A percentile compares a stretch with the other conserved stretches of the same genome.
These are phyloP conservation scores for Pandemis heparana DNA, from an alignment of 2,888 invertebrate species.

Conservation along the genomic window DNA sequence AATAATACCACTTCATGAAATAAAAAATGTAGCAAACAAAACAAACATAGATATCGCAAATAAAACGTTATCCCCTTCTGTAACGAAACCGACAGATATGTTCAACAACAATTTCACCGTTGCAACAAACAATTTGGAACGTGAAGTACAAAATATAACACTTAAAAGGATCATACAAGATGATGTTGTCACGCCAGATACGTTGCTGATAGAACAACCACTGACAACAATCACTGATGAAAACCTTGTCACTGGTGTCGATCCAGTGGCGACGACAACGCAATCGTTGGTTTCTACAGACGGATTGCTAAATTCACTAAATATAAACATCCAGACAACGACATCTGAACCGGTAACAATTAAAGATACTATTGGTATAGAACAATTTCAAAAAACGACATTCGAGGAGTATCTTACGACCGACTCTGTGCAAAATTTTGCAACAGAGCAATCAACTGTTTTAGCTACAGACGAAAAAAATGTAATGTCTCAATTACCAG, in stretches of 20 bases:
- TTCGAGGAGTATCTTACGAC: background rate
- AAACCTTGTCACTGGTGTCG: background rate
- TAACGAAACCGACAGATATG: background rate
- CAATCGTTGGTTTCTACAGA: background rate
- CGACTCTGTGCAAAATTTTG: background rate
- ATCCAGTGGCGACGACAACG: background rate
- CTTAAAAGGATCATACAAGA: background rate
- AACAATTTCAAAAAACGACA: background rate
- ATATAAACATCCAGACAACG: background rate
- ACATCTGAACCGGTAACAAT: background rate
- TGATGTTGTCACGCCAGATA: background rate
- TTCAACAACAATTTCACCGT: background rate
- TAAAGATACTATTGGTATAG: background rate
- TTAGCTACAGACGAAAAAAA: background rate
- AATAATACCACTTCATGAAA: background rate
- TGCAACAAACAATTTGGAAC: background rate
- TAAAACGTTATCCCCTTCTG: background rate
- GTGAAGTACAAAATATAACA: no score
- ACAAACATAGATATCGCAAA: background rate
- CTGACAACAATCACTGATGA: background rate
- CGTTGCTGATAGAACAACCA: background rate
- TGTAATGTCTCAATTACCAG: background rate
- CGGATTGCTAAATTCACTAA: background rate
- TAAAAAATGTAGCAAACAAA: slow-evolving; percentile 7
- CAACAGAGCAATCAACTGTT: background rate